Conservation (phyloP, 2,888 invertebrate genomes). For the Drosophila mettleri region DNA sequence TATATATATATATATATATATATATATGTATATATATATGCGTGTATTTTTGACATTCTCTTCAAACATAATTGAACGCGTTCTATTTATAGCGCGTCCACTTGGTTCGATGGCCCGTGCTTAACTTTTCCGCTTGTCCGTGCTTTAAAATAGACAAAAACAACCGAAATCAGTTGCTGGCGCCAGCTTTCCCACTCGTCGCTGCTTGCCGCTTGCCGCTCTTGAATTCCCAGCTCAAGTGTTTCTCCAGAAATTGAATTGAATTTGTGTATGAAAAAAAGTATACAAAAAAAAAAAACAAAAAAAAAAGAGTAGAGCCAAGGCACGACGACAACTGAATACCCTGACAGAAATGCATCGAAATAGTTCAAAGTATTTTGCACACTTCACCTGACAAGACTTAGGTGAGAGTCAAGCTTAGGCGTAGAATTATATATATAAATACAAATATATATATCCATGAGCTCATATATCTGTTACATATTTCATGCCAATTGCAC, state of each 20-base stretch:
- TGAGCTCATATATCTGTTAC: neutral
- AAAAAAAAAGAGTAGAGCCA: neutral
- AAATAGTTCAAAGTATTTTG: too few species aligned
- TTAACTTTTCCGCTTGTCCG: constrained; percentile 17
- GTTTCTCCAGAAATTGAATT: constrained; percentile 52
- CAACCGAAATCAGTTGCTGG: constrained; percentile 5
- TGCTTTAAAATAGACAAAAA: constrained; percentile 32
- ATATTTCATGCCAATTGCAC: neutral
- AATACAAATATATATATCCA: neutral
- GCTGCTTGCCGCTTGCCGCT: too few species aligned
- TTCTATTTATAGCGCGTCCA: constrained; percentile 29
- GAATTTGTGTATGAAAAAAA: constrained; percentile 51
- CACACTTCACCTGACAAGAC: too few species aligned
- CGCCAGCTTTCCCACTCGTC: constrained; percentile 1
- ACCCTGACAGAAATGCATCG: neutral
- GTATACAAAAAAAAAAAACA: constrained; percentile 1
- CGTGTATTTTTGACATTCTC: neutral
- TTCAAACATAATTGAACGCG: constrained; percentile 9
- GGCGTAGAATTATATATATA: too few species aligned
- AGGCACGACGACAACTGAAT: neutral
- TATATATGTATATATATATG: neutral
- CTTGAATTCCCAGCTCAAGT: constrained; percentile 41
- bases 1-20: neutral
- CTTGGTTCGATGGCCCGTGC: constrained; percentile 21
- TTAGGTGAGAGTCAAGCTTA: too few species aligned